A percentile compares a stretch with the other conserved stretches of the same genome.
phyloP scores from a whole-genome alignment of 2,888 invertebrate species.

The Herminia tarsipennalis region DNA sequence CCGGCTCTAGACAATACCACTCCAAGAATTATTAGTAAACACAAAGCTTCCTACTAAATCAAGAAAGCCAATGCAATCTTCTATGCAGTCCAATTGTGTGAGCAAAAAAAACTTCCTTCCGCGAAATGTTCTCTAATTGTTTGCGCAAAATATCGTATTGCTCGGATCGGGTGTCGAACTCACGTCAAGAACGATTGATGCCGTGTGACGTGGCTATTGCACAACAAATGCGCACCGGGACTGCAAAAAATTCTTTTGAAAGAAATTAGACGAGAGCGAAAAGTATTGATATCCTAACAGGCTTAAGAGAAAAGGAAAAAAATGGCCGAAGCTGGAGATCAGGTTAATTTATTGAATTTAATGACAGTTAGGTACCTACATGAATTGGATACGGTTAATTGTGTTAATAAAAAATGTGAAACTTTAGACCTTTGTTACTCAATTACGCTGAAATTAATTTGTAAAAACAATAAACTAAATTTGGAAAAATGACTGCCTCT shows the following conservation, averaged over 20 bases:
- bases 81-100: slow-evolving; percentile 22
- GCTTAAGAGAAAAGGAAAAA: not conserved
- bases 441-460: no score
- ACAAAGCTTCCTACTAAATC: not conserved
- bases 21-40: not conserved
- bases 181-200: slow-evolving; percentile 49
- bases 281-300: slow-evolving; percentile 22
- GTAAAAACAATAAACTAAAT: no score
- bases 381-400: not conserved
- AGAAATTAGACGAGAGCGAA: slow-evolving; percentile 9
- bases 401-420: not conserved
- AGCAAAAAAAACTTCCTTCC: slow-evolving; percentile 74
- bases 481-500: no score
- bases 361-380: no score
- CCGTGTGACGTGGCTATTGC: slow-evolving; percentile 40
- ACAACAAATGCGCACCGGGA: slow-evolving; percentile 45
- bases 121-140: slow-evolving; percentile 60
- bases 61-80: slow-evolving; percentile 27
- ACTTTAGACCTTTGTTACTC: no score
- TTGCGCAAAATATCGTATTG: slow-evolving; percentile 70
- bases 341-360: not conserved
- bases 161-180: slow-evolving; percentile 64
- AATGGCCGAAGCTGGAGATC: not conserved
- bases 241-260: slow-evolving; percentile 26
- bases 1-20: no score